These are phyloP conservation scores for Drosophila koepferae DNA, from an alignment of 2,888 invertebrate genomes.

Conservation along the genomic window DNA sequence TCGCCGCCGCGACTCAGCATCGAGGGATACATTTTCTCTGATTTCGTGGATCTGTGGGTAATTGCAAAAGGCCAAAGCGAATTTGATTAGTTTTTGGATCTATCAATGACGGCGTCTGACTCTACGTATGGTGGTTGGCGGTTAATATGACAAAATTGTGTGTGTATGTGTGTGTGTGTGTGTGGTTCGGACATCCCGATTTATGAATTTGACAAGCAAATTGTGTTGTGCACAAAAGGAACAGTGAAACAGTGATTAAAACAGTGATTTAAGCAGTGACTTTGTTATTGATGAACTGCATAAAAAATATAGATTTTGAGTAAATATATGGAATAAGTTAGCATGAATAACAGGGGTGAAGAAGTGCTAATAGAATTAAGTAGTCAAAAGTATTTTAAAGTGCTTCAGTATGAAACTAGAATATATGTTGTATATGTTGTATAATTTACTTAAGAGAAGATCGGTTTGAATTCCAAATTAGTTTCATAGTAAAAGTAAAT, in stretches of 20 bases:
- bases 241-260: background rate
- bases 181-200: background rate
- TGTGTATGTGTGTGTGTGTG: no score
- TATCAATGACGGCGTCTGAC: background rate
- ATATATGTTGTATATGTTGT: background rate
- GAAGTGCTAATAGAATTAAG: background rate
- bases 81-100: slow-evolving; percentile 13
- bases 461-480: no score
- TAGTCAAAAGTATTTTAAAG: background rate
- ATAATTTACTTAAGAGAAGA: no score
- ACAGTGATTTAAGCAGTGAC: background rate
- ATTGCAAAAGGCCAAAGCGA: slow-evolving; percentile 40
- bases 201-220: background rate
- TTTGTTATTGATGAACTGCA: background rate
- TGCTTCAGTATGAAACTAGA: background rate
- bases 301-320: background rate
- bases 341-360: no score
- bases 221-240: background rate
- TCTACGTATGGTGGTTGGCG: background rate
- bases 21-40: slow-evolving; percentile 96
- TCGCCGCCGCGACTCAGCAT: slow-evolving; percentile 94
- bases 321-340: no score
- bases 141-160: slow-evolving; percentile 1
- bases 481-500: no score
- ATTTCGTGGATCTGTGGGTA: slow-evolving; percentile 93